Evolutionary conservation across 2,888 invertebrate genomes (phyloP), one percentile per base, ranked within the genome.

Genomic region (Synergus gifuensis): DNA sequence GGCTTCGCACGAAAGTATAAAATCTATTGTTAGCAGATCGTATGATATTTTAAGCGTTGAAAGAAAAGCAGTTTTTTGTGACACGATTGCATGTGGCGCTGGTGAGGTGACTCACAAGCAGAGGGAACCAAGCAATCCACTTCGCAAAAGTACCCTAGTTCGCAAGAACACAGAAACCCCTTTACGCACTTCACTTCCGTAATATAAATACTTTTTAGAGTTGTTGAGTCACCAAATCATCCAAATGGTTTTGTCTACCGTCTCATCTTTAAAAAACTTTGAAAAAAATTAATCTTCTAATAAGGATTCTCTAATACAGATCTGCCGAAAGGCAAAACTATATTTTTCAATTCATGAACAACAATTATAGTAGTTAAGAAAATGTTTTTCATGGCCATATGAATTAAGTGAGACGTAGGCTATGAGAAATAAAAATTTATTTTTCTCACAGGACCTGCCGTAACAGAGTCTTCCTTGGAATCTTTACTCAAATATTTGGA

Each of bases 71-170:
- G n/a, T n/a, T 54, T 73, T 73, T 73, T 73, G 54, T 58, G 36
- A 73, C 54, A 73, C 40, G n/a, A n/a, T 73, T 73, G 73, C 73
- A 73, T 73, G 73, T 73, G 54, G 54, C 54, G 54, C 36, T 36
- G n/a, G 28, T 28, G 36, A 73, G 54, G 73, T 73, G 73, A 73
- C 54, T 73, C 73, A 73, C 54, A 36, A 73, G 73, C 36, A 73
- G 36, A 73, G 73, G 73, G 73, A 73, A 58, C 11, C 54, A 73
- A 73, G 54, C 73, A 73, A 73, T 73, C 73, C 73, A 73, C 73
- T 73, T 73, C 11, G 73, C 54, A 73, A 73, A 73, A 73, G 73
- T 73, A 73, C 73, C 73, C 73, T 73, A 73, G 54, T 73, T 73
- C 36, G 54, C n/a, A 58, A 28, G 73, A 73, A 73, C 54, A 73